These are phyloP conservation scores for Steatornis caripensis DNA, from an alignment of 2,113 vertebrate genomes.

Conservation along the genomic window DNA sequence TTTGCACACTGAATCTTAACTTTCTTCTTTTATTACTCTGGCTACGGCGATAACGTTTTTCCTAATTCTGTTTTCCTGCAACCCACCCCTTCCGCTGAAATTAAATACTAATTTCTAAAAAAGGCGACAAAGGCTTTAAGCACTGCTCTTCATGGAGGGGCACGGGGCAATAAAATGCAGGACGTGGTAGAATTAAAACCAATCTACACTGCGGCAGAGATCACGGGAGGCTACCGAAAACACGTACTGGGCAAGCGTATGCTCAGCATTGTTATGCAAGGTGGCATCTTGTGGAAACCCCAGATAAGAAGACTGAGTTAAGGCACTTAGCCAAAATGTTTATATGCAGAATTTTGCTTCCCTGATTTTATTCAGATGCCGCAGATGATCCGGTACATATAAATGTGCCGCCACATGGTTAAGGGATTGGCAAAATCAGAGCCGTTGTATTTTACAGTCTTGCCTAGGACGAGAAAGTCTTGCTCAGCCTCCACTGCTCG, in stretches of 20 bases:
- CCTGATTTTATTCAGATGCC: slow-evolving; percentile 66
- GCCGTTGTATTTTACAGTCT: slow-evolving; percentile 61
- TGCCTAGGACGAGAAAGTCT: slow-evolving; percentile 32
- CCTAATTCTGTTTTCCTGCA: neutral
- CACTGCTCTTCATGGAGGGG: neutral
- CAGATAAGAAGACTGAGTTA: slow-evolving; percentile 42
- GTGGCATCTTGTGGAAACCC: slow-evolving; percentile 55
- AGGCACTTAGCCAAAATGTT: slow-evolving; percentile 62
- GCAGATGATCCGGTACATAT: slow-evolving; percentile 49
- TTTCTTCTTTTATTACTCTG: neutral
- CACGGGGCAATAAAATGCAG: neutral
- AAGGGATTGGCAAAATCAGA: slow-evolving; percentile 60
- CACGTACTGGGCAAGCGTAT: neutral
- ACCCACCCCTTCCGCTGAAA: neutral
- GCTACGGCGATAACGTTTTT: neutral
- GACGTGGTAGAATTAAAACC: neutral
- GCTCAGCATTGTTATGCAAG: slow-evolving; percentile 55
- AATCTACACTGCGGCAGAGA: neutral
- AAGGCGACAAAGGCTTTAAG: neutral
- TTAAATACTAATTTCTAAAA: slow-evolving; percentile 14
- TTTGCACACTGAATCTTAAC: neutral
- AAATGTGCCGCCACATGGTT: slow-evolving; percentile 36
- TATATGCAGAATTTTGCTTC: slow-evolving; percentile 66
- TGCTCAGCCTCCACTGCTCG: slow-evolving; percentile 38
- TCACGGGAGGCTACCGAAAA: slow-evolving; percentile 20